Evolutionary conservation across 2,888 invertebrate species (phyloP), one percentile per base, ranked within the genome.

Genomic region (Drosophila neoperkinsi): DNA sequence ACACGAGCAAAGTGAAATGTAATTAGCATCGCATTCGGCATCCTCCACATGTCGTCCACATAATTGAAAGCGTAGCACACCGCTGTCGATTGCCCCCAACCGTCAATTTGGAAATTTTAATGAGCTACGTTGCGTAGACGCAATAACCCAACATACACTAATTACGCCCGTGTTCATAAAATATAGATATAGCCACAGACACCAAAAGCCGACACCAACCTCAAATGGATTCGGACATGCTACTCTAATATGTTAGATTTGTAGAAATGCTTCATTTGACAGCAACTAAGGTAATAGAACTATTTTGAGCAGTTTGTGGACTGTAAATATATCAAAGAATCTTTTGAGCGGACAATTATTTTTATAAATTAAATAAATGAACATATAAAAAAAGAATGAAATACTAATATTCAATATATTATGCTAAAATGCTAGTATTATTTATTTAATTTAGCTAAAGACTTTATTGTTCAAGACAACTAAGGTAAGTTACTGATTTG

Each of bases 51-150:
- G 64, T 60, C 52, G 50, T 65, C 50, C 61, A 69, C 71, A 59
- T 68, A 71, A 75, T 71, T 77, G 72, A 66, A 67, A 80, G 57
- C 56, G 43, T 64, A 65, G 61, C 82, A 66, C 59, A 58, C 62
- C 60, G 3, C 33, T 21, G 21, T 21, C 2, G 13, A 52, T 9
- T n/a, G 3, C 16, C 25, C 25, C 56, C 41, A 25, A 46, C 36
- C 53, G 43, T 55, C 64, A 58, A 55, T 77, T 80, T 72, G 63
- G 71, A 84, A 68, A 72, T 76, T 67, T 68, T 72, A 78, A 90
- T 80, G 77, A 76, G 74, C 80, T 69, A 66, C 75, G 69, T 62
- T 82, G 80, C 88, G 83, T 85, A 88, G 85, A 66, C 83, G 80
- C 74, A 77, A 85, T 65, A 13, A 25, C 16, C 46, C 13, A 30